Conservation (phyloP, 2,888 invertebrate genomes). For the Pollenia labialis region DNA sequence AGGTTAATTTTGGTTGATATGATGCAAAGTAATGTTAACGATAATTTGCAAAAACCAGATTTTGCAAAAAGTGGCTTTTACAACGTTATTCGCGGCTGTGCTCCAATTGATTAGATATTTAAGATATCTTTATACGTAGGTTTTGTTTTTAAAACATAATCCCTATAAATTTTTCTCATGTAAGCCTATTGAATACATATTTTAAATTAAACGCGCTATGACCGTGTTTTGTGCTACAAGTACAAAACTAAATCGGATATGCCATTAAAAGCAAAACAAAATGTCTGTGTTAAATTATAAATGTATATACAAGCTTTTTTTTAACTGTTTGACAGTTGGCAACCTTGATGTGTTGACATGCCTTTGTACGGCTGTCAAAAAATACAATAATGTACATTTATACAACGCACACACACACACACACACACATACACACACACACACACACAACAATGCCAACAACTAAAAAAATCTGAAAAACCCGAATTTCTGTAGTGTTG, state of each 20-base stretch:
- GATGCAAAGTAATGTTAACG: too few species aligned
- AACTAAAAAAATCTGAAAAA: slow-evolving; percentile 30
- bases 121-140: too few species aligned
- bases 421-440: neutral
- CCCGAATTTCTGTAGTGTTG: slow-evolving; percentile 27
- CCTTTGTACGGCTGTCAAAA: slow-evolving; percentile 73
- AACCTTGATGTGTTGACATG: slow-evolving; percentile 75
- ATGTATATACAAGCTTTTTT: slow-evolving; percentile 40
- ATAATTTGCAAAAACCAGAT: too few species aligned
- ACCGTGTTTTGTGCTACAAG: too few species aligned
- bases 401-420: neutral
- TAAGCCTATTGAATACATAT: too few species aligned
- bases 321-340: slow-evolving; percentile 70
- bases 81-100: too few species aligned
- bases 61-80: too few species aligned
- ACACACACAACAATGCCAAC: neutral
- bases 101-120: too few species aligned
- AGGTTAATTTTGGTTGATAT: too few species aligned
- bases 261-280: neutral
- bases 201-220: too few species aligned
- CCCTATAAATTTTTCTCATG: too few species aligned
- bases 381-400: slow-evolving; percentile 61
- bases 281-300: neutral
- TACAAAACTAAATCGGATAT: neutral
- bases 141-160: too few species aligned